Evolutionary conservation across 2,797 vertebrate species (phyloP).

Genomic region (Parotocinclus haroldoi): DNA sequence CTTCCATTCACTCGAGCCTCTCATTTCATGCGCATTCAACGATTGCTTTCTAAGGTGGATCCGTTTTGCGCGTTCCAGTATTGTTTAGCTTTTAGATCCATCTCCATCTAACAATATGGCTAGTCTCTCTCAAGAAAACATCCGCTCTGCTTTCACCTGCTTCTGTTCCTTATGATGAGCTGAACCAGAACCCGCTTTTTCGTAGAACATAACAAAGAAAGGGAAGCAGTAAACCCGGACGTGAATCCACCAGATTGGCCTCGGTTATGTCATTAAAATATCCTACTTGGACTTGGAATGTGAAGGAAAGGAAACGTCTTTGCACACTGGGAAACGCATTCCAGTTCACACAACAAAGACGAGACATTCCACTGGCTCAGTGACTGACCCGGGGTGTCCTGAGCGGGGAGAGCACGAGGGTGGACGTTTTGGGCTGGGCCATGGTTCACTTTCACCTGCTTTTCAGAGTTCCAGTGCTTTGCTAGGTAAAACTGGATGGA

Average conservation of each 20-base stretch:
- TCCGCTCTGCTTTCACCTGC: constrained; percentile 24
- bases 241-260: constrained; percentile 47
- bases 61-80: constrained; percentile 19
- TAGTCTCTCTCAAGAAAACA: constrained; percentile 28
- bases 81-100: constrained; percentile 9
- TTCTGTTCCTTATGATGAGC: constrained; percentile 45
- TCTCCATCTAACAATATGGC: constrained; percentile 12
- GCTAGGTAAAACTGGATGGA: constrained; percentile 15
- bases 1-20: too few relatives aligned
- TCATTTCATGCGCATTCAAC: too few relatives aligned
- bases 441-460: constrained; percentile 5
- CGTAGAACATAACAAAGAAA: constrained; percentile 42
- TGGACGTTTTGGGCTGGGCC: constrained; percentile 11
- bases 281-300: constrained; percentile 52
- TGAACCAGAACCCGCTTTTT: constrained; percentile 31
- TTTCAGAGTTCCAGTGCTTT: constrained; percentile 18
- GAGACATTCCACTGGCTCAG: constrained; percentile 65
- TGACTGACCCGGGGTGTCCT: constrained; percentile 49
- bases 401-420: constrained; percentile 13
- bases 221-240: constrained; percentile 43
- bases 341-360: constrained; percentile 60
- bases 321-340: constrained; percentile 52
- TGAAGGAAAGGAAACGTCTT: constrained; percentile 47
- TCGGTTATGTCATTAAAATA: constrained; percentile 53
- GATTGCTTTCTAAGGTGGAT: constrained; percentile 18